Evolutionary conservation across 2,888 invertebrate species (phyloP).

Genomic region (Coenonympha glycerion): DNA sequence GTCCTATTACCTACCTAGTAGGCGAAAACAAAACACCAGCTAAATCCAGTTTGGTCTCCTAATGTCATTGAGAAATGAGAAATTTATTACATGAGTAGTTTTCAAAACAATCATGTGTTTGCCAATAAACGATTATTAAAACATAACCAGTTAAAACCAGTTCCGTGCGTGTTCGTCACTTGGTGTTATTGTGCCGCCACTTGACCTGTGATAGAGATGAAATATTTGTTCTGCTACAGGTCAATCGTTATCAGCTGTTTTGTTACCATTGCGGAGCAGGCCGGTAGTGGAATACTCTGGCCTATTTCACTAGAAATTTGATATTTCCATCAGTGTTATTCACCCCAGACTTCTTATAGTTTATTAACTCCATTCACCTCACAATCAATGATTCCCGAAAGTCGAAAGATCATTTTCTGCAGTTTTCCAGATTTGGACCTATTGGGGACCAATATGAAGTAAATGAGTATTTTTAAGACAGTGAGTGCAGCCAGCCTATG

Average conservation of each 20-base stretch:
- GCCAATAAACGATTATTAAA: conserved; percentile 28
- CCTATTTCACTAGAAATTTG: not conserved
- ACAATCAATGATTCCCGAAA: not conserved
- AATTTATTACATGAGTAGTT: not conserved
- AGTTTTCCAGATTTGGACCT: too few species aligned
- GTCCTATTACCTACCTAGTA: too few species aligned
- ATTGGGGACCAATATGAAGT: too few species aligned
- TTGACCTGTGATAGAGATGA: conserved; percentile 37
- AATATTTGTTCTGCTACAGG: conserved; percentile 27
- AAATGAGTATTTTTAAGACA: too few species aligned
- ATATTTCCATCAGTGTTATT: not conserved
- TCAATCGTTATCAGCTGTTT: conserved; percentile 18
- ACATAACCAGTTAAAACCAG: conserved; percentile 31
- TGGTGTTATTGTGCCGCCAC: conserved; percentile 26
- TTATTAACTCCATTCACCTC: too few species aligned
- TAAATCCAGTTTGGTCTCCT: too few species aligned
- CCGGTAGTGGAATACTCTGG: conserved; percentile 6
- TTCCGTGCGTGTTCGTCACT: conserved; percentile 27
- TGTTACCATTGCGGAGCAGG: conserved; percentile 10
- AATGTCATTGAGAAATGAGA: conserved; percentile 1
- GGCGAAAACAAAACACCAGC: too few species aligned
- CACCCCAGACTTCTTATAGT: not conserved
- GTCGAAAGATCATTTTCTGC: too few species aligned
- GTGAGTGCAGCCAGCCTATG: too few species aligned
- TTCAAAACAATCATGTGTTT: conserved; percentile 22